Base-by-base conservation (phyloP, 1,140 invertebrate genomes). In the Anoplolepis gracilipes region DNA sequence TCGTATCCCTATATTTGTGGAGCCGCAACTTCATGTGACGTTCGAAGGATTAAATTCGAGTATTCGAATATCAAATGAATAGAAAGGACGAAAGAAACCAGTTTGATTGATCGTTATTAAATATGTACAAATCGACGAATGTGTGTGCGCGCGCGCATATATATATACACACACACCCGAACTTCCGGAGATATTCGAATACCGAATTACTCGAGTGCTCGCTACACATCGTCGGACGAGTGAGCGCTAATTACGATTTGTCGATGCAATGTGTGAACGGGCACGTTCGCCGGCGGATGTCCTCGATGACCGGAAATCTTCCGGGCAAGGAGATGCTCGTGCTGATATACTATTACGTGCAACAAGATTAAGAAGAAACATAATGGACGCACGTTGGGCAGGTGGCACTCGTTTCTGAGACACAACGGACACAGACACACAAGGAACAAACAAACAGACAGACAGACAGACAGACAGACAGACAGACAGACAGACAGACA, bases 321-420 rank as follows among this genome's bases (percentile, higher is more conserved):
- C 30, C 28, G 22, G 16, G 6, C 46, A 16, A 69, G n/a, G 16
- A 25, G 28, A 79, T 19, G 1, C n/a, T 30, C 61, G 22, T 30
- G 22, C 64, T 33, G 22, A 57, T 55, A 16, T 36, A 25, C n/a
- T 30, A 49, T 53, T 46, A n/a, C 13, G 25, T n/a, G 42, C 42
- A 59, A 25, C 65, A 30, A 81, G 36, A 49, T 49, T 67, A 42
- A 64, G 46, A 55, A 67, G 62, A 39, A 59, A 72, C 30, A 65
- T 28, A 75, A 79, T 76, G 72, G 76, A 85, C 85, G 88, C 87
- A 87, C 65, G 61, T 57, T 81, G 88, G 89, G 89, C 88, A 90
- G 84, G 86, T 90, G 88, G 88, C 89, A 90, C 88, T 90, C 85
- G 72, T 88, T 84, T 81, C 69, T 84, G 77, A 86, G 88, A 91